A percentile compares a stretch with the other conserved stretches of the same genome.
phyloP scores from a whole-genome alignment of 2,888 invertebrate species.

The Hirtodrosophila trivittata region DNA sequence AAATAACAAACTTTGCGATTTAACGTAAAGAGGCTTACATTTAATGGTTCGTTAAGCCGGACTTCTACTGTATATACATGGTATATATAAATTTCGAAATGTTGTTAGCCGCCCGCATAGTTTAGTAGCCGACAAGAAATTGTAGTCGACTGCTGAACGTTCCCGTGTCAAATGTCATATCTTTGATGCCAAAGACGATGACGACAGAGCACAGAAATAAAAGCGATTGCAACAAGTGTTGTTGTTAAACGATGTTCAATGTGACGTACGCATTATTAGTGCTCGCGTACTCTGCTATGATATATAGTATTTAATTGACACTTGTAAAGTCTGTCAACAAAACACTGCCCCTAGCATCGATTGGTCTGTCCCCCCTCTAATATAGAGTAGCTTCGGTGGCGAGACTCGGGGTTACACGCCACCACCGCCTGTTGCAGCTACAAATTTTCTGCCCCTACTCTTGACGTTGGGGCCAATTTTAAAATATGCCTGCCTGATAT shows the following conservation, averaged over 20 bases:
- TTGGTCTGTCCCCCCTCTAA: conserved; percentile 11
- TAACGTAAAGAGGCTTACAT: too few relatives aligned
- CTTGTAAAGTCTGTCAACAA: conserved; percentile 71
- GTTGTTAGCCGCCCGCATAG: conserved; percentile 59
- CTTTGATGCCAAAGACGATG: conserved; percentile 56
- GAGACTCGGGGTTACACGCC: conserved; percentile 29
- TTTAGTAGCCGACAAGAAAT: conserved; percentile 39
- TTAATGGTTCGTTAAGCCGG: too few relatives aligned
- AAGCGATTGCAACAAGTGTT: conserved; percentile 43
- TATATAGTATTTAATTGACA: conserved; percentile 74
- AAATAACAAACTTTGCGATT: too few relatives aligned
- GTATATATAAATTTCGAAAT: conserved; percentile 41
- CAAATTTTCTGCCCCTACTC: conserved; percentile 19
- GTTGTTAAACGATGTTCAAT: conserved; percentile 50
- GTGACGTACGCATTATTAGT: conserved; percentile 60
- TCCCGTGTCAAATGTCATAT: conserved; percentile 75
- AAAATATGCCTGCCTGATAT: conserved; percentile 59
- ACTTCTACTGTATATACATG: too few relatives aligned
- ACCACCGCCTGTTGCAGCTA: conserved; percentile 26
- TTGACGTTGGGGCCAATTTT: conserved; percentile 31
- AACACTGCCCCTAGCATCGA: conserved; percentile 54
- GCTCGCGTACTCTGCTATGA: conserved; percentile 43
- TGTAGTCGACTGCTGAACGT: conserved; percentile 33
- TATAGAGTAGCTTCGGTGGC: too few relatives aligned
- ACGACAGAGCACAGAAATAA: conserved; percentile 32